Conservation (phyloP, 2,113 vertebrate species). For the Platichthys flesus region DNA sequence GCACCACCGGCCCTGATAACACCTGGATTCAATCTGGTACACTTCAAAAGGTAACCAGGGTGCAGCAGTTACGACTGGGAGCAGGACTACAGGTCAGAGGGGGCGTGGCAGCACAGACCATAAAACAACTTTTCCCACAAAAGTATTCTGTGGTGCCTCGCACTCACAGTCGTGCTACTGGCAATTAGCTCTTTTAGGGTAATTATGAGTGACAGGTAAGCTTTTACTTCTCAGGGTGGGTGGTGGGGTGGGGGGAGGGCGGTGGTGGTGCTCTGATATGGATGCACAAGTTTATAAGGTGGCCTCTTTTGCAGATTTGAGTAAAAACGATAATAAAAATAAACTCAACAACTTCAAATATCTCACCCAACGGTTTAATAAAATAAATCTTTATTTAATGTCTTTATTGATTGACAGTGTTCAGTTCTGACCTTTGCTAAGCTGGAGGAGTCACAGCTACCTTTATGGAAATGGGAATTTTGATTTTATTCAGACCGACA, state of each 20-base stretch:
- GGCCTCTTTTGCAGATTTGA: not conserved
- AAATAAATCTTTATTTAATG: too few relatives aligned
- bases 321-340: too few relatives aligned
- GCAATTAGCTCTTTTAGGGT: not conserved
- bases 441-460: not conserved
- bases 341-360: too few relatives aligned
- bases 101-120: not conserved
- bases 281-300: not conserved
- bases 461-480: too few relatives aligned
- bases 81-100: not conserved
- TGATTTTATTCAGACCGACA: too few relatives aligned
- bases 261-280: not conserved
- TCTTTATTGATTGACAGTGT: not conserved
- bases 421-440: not conserved
- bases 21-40: constrained; percentile 57
- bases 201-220: not conserved
- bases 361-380: too few relatives aligned
- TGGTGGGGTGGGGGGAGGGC: not conserved
- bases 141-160: not conserved
- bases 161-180: not conserved
- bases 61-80: not conserved
- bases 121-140: constrained; percentile 41
- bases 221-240: not conserved
- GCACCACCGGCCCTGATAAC: constrained; percentile 25
- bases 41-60: constrained; percentile 21